phyloP scores from a whole-genome alignment of 2,113 vertebrate genomes.

The Leiothrix lutea region DNA sequence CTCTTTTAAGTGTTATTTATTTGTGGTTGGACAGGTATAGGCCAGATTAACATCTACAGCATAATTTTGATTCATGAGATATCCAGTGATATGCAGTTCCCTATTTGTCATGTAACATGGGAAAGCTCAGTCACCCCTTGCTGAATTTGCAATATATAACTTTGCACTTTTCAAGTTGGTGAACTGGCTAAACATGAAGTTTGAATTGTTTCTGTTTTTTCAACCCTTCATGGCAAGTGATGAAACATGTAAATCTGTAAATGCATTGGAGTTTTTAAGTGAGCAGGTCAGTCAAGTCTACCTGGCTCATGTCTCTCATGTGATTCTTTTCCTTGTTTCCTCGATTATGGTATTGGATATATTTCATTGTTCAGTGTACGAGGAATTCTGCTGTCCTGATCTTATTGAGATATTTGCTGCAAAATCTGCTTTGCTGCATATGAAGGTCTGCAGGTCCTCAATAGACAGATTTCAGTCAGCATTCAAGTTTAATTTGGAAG shows the following conservation, averaged over 20 bases:
- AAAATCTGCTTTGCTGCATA: neutral
- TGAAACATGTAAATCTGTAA: neutral
- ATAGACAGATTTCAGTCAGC: neutral
- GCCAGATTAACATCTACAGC: neutral
- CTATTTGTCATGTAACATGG: neutral
- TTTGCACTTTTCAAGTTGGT: neutral
- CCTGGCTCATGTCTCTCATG: neutral
- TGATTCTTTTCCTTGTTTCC: neutral
- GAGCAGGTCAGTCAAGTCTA: neutral
- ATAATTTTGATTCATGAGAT: neutral
- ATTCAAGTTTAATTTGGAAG: neutral
- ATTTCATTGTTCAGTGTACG: neutral
- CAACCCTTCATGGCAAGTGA: neutral
- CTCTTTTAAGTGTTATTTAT: neutral
- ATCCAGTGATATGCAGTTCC: neutral
- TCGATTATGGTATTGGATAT: neutral
- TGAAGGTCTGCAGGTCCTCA: neutral
- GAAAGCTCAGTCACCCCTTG: neutral
- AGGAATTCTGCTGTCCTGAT: neutral
- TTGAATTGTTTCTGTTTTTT: neutral
- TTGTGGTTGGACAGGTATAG: neutral
- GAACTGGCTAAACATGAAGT: neutral
- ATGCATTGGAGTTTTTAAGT: neutral
- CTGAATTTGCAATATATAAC: neutral
- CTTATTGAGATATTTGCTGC: neutral